Percentiles rank a stretch among this genome's conserved stretches.
Conservation (phyloP, 2,113 vertebrate genomes). For the Cephalopterus ornatus region DNA sequence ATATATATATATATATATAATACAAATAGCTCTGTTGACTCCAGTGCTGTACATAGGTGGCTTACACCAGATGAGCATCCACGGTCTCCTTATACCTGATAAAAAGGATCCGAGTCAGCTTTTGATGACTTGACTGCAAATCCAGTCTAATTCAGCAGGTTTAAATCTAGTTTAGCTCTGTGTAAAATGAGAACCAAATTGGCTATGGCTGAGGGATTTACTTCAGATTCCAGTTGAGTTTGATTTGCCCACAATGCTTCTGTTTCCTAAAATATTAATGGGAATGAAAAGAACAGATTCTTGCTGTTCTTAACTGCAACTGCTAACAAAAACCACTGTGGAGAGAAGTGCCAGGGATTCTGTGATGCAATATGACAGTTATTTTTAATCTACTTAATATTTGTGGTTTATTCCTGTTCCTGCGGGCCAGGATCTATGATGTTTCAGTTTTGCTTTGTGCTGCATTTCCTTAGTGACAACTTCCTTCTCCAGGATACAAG, state of each 20-base stretch:
- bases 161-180: not conserved
- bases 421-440: not conserved
- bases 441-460: not conserved
- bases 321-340: not conserved
- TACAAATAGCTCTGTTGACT: not conserved
- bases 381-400: conserved; percentile 22
- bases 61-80: not conserved
- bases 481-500: not conserved
- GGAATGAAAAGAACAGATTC: not conserved
- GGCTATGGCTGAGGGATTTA: not conserved
- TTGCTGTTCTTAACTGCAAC: not conserved
- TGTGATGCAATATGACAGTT: not conserved
- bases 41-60: not conserved
- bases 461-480: not conserved
- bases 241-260: not conserved
- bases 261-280: not conserved
- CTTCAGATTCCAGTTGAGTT: not conserved
- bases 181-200: not conserved
- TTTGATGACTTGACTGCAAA: not conserved
- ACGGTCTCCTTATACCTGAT: not conserved
- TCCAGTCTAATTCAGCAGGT: not conserved
- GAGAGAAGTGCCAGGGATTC: not conserved
- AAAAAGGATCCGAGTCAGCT: not conserved
- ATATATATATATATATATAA: not conserved
- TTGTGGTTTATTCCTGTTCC: not conserved